Conservation (phyloP, 2,113 vertebrate species). For the Patagioenas fasciata region DNA sequence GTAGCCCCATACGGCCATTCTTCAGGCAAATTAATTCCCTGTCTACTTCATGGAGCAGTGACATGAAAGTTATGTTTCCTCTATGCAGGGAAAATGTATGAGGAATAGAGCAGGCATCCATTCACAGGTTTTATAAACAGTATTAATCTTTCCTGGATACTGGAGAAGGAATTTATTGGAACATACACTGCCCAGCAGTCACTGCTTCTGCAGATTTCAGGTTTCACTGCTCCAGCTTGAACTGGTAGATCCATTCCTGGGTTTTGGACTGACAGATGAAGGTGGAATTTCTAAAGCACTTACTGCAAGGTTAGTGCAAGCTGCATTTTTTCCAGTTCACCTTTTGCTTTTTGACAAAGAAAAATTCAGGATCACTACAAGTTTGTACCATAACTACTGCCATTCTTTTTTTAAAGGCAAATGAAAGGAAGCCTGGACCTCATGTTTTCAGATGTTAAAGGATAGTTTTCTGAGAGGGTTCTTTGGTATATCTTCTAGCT, state of each 20-base stretch:
- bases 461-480: neutral
- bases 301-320: neutral
- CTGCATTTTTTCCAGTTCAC: neutral
- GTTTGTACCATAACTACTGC: neutral
- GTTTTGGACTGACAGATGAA: rapidly evolving
- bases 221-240: neutral
- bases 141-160: neutral
- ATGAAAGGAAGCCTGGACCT: neutral
- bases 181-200: neutral
- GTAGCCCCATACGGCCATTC: neutral
- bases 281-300: neutral
- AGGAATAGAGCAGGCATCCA: neutral
- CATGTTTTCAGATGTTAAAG: neutral
- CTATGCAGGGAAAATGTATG: neutral
- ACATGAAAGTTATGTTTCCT: neutral
- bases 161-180: neutral
- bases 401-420: neutral
- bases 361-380: neutral
- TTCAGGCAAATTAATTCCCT: neutral
- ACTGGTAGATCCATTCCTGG: neutral
- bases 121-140: neutral
- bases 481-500: neutral
- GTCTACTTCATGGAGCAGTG: neutral
- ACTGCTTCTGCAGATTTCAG: neutral
- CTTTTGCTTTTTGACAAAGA: neutral